Conservation (phyloP, 1,140 invertebrate species). For the Elymnias hypermnestra region DNA sequence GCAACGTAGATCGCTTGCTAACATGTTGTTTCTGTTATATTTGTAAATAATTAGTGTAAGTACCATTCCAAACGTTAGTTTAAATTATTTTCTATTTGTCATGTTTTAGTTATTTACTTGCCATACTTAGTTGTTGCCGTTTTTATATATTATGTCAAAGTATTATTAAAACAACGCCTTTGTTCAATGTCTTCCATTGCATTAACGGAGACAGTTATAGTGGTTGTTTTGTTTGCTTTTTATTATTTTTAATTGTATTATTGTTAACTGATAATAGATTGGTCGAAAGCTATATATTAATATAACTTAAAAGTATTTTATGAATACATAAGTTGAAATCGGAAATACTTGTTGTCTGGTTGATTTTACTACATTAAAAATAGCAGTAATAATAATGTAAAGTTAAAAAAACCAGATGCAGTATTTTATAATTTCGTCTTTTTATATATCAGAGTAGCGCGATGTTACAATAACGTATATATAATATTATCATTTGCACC, state of each 20-base stretch:
- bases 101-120: conserved; percentile 67
- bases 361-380: too few species aligned
- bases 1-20: conserved; percentile 18
- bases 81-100: conserved; percentile 55
- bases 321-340: not conserved
- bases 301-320: conserved; percentile 27
- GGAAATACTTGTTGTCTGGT: not conserved
- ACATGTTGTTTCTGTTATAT: conserved; percentile 57
- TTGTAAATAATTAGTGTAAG: conserved; percentile 62
- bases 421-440: too few species aligned
- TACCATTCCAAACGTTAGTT: conserved; percentile 67
- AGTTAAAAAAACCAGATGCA: too few species aligned
- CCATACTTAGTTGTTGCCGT: conserved; percentile 66
- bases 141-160: conserved; percentile 20
- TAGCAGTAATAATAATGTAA: too few species aligned
- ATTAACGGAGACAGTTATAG: conserved; percentile 38
- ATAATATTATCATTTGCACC: too few species aligned
- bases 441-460: too few species aligned
- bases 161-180: conserved; percentile 17
- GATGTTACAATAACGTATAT: too few species aligned
- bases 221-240: conserved; percentile 63
- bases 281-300: conserved; percentile 35
- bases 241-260: conserved; percentile 36
- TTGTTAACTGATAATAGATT: conserved; percentile 40
- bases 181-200: conserved; percentile 33